Conservation (phyloP, 2,797 vertebrate species). For the Carapus acus region DNA sequence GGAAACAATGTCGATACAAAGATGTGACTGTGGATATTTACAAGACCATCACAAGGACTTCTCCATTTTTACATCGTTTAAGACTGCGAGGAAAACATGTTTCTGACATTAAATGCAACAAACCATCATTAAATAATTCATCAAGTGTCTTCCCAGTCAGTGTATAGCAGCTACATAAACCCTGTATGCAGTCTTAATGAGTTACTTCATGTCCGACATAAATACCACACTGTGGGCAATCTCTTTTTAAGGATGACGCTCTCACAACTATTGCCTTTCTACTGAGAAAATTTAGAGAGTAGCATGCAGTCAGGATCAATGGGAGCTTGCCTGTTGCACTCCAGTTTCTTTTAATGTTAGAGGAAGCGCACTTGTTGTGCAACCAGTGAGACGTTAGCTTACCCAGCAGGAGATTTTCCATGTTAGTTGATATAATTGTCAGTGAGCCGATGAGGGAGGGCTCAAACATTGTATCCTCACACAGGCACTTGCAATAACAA, state of each 20-base stretch:
- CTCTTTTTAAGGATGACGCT: too few relatives aligned
- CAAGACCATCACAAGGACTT: slow-evolving; percentile 59
- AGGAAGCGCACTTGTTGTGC: too few relatives aligned
- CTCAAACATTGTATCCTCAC: slow-evolving; percentile 41
- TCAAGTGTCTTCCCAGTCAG: slow-evolving; percentile 26
- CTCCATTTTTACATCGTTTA: slow-evolving; percentile 60
- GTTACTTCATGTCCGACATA: too few relatives aligned
- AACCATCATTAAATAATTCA: slow-evolving; percentile 39
- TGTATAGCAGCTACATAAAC: slow-evolving; percentile 52
- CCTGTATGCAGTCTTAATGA: slow-evolving; percentile 18
- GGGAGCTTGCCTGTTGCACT: slow-evolving; percentile 27
- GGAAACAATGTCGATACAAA: slow-evolving; percentile 65
- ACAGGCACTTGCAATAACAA: slow-evolving; percentile 69
- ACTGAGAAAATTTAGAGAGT: slow-evolving; percentile 14
- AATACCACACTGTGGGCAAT: too few relatives aligned
- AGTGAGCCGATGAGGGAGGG: too few relatives aligned
- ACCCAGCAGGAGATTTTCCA: slow-evolving; percentile 33
- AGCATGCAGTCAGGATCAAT: slow-evolving; percentile 43
- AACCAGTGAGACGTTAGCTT: slow-evolving; percentile 32
- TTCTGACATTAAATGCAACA: slow-evolving; percentile 40
- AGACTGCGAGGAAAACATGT: slow-evolving; percentile 52
- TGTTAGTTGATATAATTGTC: slow-evolving; percentile 29
- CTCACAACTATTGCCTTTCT: too few relatives aligned
- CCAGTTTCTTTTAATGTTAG: slow-evolving; percentile 17
- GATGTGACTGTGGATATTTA: slow-evolving; percentile 65